Base-by-base conservation (phyloP, 2,797 vertebrate genomes). In the Mus caroli region DNA sequence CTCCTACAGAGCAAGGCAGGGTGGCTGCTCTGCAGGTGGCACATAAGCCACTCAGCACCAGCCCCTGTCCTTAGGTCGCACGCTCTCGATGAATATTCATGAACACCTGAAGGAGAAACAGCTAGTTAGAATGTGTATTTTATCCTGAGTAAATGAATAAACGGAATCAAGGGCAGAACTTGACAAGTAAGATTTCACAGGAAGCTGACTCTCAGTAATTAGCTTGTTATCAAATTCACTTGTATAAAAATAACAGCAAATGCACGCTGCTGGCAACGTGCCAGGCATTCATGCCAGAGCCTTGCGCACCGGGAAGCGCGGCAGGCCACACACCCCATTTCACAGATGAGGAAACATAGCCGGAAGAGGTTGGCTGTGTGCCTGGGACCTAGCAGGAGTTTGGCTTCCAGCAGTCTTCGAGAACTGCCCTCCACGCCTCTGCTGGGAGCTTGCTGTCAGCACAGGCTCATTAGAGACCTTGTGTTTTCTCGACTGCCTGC, bases 241-340 rank as follows among this genome's bases (percentile, higher is more conserved):
- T 43, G 77, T 24, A 9, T 52, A 58, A n/a, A 34, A 62, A 71
- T 20, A n/a, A 64, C n/a, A 75, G 79, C 62, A n/a, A 67, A 20
- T 3, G 22, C 0, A 40, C 34, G 14, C 73, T 19, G 56, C 79
- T 50, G 91, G 69, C 82, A 0, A 0, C 0, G 0, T 11, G 40
- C 78, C 94, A 28, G 73, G 20, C 26, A 6, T 77, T 58, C 62
- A 31, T 5, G 17, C 2, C 50, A 87, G 54, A 67, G 60, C 34
- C 12, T 46, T 28, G 3, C 3, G 0, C 20, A 8, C 17, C 15
- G 1, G 15, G 71, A 88, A 78, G 40, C 40, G 0, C 28, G 0
- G 56, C 34, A 26, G 1, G 31, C 28, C 26, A 11, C 22, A 37
- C 60, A 73, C 46, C 8, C 69, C 76, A 2, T n/a, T 71, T 79